A percentile compares a stretch with the other conserved stretches of the same genome.
phyloP scores from a whole-genome alignment of 2,797 vertebrate genomes.

The Aselliscus stoliczkanus region DNA sequence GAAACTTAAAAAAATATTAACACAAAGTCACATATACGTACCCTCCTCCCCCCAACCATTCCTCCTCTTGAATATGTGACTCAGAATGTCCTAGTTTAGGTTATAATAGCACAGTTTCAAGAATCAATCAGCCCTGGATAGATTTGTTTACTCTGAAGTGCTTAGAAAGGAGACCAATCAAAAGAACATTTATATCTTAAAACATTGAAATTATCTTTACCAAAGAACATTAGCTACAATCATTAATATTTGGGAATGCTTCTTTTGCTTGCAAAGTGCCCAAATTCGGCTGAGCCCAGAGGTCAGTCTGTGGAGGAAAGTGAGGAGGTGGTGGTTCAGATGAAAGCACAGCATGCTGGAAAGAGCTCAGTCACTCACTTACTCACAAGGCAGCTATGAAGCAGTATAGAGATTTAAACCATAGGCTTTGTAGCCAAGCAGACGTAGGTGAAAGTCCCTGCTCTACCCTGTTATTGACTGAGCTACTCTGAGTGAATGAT shows the following conservation, averaged over 20 bases:
- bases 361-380: background rate
- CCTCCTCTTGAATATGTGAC: constrained; percentile 54
- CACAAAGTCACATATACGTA: background rate
- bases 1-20: constrained; percentile 55
- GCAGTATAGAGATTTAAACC: background rate
- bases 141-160: constrained; percentile 60
- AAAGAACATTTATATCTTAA: constrained; percentile 65
- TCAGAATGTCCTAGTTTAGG: constrained; percentile 55
- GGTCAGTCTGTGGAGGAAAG: constrained; percentile 1
- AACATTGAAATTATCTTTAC: constrained; percentile 62
- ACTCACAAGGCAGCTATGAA: background rate
- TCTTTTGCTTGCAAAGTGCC: constrained; percentile 5
- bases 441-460: background rate
- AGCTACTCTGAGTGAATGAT: too few species aligned
- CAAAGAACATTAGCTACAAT: background rate
- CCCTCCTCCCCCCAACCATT: background rate
- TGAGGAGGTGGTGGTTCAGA: background rate
- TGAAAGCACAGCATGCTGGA: background rate
- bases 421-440: background rate
- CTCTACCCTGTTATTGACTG: background rate
- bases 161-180: constrained; percentile 63
- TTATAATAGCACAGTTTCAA: constrained; percentile 65
- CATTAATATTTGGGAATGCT: constrained; percentile 26
- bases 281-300: background rate
- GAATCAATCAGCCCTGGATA: constrained; percentile 71